Conservation (phyloP, 2,888 invertebrate genomes). For the Stenichneumon culpator region DNA sequence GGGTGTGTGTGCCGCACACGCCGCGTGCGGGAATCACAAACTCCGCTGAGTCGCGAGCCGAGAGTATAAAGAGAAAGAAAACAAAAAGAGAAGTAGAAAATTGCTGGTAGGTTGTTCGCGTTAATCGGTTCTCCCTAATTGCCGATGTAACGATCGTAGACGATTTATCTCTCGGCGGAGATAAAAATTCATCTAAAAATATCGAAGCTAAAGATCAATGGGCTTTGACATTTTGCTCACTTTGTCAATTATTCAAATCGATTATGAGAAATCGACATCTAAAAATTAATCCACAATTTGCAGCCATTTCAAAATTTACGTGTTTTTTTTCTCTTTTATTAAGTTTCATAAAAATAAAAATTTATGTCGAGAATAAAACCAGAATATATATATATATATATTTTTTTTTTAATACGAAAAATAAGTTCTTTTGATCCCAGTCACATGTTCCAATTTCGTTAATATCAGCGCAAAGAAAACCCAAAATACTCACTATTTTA, state of each 20-base stretch:
- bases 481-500: background rate
- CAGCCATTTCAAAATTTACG: background rate
- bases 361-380: background rate
- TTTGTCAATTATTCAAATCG: background rate
- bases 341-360: background rate
- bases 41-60: constrained; percentile 7
- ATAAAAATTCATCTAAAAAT: constrained; percentile 58
- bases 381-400: too few relatives aligned
- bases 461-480: background rate
- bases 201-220: constrained; percentile 19
- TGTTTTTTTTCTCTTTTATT: background rate
- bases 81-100: constrained; percentile 67
- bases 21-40: constrained; percentile 51
- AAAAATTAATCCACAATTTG: background rate
- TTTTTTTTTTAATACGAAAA: background rate
- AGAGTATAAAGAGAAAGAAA: background rate
- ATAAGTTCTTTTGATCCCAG: background rate
- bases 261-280: background rate
- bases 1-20: constrained; percentile 47
- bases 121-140: constrained; percentile 72
- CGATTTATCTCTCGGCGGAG: constrained; percentile 62
- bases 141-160: constrained; percentile 63
- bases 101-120: constrained; percentile 68
- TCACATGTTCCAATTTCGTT: background rate
- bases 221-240: constrained; percentile 14